Conservation (phyloP, 2,888 invertebrate genomes). For the Apantesis nais region DNA sequence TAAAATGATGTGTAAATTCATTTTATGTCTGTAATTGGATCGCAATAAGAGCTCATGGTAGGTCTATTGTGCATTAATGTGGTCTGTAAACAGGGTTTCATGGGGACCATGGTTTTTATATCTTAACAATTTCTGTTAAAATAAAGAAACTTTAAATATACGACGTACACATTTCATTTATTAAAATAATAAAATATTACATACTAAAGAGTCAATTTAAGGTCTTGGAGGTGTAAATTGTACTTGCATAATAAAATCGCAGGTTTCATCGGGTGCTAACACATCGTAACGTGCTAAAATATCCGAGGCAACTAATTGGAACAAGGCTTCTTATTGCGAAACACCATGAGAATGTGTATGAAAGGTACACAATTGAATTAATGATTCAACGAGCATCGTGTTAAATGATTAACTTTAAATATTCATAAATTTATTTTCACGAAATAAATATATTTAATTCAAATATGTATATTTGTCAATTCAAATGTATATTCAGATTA, state of each 20-base stretch:
- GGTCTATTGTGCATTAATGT: too few species aligned
- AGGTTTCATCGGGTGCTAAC: conserved; percentile 60
- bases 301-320: conserved; percentile 70
- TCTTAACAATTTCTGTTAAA: too few species aligned
- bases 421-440: neutral
- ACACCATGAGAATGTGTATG: conserved; percentile 65
- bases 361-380: conserved; percentile 65
- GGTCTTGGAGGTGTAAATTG: conserved; percentile 46
- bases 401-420: conserved; percentile 35
- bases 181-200: conserved; percentile 2
- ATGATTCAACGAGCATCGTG: conserved; percentile 39
- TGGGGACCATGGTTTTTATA: too few species aligned
- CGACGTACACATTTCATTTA: neutral
- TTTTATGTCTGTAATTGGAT: too few species aligned
- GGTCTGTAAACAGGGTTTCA: too few species aligned
- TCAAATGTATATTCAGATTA: neutral
- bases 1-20: too few species aligned
- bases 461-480: neutral
- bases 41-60: too few species aligned
- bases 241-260: conserved; percentile 61
- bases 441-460: neutral
- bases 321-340: conserved; percentile 75
- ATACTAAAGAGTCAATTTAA: conserved; percentile 28
- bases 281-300: conserved; percentile 71
- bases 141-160: neutral